A percentile compares a stretch with the other conserved stretches of the same genome.
Evolutionary conservation across 2,113 vertebrate genomes (phyloP).

Genomic region (Python bivittatus): DNA sequence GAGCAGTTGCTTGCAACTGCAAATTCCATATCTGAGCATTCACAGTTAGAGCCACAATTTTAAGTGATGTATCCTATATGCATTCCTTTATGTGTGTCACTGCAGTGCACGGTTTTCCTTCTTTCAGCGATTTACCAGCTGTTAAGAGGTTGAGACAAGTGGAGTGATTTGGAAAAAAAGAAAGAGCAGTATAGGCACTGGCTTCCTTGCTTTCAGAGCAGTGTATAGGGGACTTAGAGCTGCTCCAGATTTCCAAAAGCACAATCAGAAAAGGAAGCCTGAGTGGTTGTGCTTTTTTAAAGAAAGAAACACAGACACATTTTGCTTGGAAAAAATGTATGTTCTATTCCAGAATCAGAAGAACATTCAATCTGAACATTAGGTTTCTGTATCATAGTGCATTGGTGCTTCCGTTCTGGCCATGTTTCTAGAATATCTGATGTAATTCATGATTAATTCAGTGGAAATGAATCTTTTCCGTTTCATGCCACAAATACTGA

Average conservation of each 20-base stretch:
- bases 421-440: not conserved
- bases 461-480: not conserved
- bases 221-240: not conserved
- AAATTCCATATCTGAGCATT: not conserved
- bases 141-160: not conserved
- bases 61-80: not conserved
- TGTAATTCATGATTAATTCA: not conserved
- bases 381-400: not conserved
- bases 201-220: not conserved
- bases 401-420: not conserved
- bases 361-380: not conserved
- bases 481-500: not conserved
- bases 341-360: not conserved
- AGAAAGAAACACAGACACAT: not conserved
- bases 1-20: not conserved
- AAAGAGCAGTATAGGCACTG: too few species aligned
- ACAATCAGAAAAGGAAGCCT: not conserved
- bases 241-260: not conserved
- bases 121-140: not conserved
- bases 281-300: not conserved
- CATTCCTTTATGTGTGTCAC: not conserved
- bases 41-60: not conserved
- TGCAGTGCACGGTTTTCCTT: not conserved
- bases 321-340: not conserved
- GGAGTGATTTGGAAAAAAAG: not conserved